phyloP scores from a whole-genome alignment of 2,888 invertebrate species.

The Zaprionus bogoriensis region DNA sequence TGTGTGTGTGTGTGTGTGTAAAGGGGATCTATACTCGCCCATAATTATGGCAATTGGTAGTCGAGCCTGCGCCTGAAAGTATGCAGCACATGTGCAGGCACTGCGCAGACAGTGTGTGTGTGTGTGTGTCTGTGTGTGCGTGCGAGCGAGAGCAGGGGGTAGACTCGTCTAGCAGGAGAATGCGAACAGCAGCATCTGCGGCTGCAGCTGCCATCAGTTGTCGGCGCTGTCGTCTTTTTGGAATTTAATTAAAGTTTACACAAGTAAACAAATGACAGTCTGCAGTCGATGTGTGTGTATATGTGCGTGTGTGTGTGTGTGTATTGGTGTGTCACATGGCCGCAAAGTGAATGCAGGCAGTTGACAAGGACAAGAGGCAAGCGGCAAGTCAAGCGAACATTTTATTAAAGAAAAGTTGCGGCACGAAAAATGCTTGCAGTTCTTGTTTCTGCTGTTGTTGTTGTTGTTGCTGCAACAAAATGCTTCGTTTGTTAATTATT shows the following conservation, averaged over 20 bases:
- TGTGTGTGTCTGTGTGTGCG: background rate
- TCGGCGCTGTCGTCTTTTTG: constrained; percentile 68
- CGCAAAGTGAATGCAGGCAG: constrained; percentile 58
- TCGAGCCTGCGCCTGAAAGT: constrained; percentile 46
- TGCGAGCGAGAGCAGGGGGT: background rate
- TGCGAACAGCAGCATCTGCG: constrained; percentile 30
- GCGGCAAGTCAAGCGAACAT: constrained; percentile 53
- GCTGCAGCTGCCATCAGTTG: constrained; percentile 57
- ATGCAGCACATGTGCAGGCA: constrained; percentile 36
- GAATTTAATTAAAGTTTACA: constrained; percentile 77
- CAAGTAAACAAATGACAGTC: constrained; percentile 78
- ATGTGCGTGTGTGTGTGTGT: constrained; percentile 12
- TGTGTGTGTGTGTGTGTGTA: background rate
- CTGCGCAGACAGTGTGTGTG: background rate
- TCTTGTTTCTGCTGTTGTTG: constrained; percentile 17
- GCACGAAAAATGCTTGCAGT: constrained; percentile 34
- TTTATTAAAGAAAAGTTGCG: constrained; percentile 67
- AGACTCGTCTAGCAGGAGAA: constrained; percentile 27
- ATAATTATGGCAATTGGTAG: constrained; percentile 72
- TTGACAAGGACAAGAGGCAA: constrained; percentile 4
- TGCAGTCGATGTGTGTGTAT: constrained; percentile 47
- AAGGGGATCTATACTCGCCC: constrained; percentile 37
- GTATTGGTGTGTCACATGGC: constrained; percentile 49
- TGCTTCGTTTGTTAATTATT: constrained; percentile 37
- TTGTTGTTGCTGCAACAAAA: constrained; percentile 42